Conservation (phyloP, 2,113 vertebrate species). For the Naja naja region DNA sequence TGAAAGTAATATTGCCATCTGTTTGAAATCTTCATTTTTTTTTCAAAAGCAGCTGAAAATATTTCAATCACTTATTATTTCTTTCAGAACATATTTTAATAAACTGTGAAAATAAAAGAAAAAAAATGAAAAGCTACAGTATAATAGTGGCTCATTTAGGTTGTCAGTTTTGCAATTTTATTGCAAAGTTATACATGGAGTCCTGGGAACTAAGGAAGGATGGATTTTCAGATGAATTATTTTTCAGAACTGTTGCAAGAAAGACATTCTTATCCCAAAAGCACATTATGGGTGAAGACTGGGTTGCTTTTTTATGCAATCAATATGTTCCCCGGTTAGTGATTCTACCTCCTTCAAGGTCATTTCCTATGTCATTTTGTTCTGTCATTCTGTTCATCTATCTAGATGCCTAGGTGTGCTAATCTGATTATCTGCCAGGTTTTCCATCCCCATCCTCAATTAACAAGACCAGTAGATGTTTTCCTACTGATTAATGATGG, state of each 20-base stretch:
- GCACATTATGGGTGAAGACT: background rate
- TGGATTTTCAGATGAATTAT: background rate
- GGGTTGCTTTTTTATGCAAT: background rate
- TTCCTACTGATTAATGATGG: background rate
- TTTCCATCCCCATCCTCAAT: background rate
- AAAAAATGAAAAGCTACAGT: background rate
- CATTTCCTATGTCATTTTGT: background rate
- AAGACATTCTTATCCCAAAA: background rate
- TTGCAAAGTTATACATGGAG: background rate
- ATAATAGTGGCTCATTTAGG: background rate
- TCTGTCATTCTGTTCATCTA: background rate
- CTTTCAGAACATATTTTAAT: background rate
- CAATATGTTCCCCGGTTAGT: background rate
- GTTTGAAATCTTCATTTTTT: constrained; percentile 20
- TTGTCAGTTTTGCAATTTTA: too few species aligned
- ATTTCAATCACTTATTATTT: background rate
- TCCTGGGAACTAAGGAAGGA: background rate
- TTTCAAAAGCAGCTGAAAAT: background rate
- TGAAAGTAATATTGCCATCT: constrained; percentile 37
- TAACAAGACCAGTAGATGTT: background rate
- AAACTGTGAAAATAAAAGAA: background rate
- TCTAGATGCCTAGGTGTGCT: background rate
- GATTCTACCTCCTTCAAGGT: background rate
- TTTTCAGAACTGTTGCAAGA: background rate
- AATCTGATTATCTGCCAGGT: background rate